Conservation (phyloP, 1,140 invertebrate species). For the Sweltsa coloradensis region DNA sequence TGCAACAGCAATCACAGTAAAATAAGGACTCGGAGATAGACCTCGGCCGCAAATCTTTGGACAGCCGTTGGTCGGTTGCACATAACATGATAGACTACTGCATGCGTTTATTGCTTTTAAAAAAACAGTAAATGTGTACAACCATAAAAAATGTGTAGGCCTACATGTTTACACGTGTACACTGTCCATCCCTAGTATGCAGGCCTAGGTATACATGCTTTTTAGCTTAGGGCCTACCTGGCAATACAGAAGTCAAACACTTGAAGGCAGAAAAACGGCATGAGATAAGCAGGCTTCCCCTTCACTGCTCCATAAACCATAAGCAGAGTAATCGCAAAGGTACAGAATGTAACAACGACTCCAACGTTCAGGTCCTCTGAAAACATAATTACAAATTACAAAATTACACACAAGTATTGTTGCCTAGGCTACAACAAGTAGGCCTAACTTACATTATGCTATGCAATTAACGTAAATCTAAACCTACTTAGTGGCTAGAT, state of each 20-base stretch:
- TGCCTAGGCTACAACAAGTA: too few relatives aligned
- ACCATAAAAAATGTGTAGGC: too few relatives aligned
- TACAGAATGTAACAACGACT: conserved; percentile 63
- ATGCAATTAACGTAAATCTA: too few relatives aligned
- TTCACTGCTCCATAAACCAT: conserved; percentile 72
- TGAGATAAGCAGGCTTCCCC: conserved; percentile 64
- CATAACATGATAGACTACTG: too few relatives aligned
- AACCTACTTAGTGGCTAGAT: too few relatives aligned
- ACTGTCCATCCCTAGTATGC: background rate
- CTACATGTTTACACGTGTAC: background rate
- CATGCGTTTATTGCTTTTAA: too few relatives aligned
- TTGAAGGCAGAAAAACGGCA: conserved; percentile 81
- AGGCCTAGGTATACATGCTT: background rate
- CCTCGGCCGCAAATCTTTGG: too few relatives aligned
- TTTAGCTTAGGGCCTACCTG: conserved; percentile 45
- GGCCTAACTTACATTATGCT: too few relatives aligned
- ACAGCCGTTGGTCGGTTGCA: too few relatives aligned
- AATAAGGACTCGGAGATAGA: conserved; percentile 1
- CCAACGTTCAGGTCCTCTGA: conserved; percentile 67
- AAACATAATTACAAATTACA: conserved; percentile 25
- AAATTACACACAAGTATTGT: conserved; percentile 4
- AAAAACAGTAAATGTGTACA: too few relatives aligned
- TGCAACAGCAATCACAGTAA: too few relatives aligned
- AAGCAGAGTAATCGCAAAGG: conserved; percentile 62
- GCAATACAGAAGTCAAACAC: conserved; percentile 80